phyloP scores from a whole-genome alignment of 2,888 invertebrate genomes.

The Drosophila affinis region DNA sequence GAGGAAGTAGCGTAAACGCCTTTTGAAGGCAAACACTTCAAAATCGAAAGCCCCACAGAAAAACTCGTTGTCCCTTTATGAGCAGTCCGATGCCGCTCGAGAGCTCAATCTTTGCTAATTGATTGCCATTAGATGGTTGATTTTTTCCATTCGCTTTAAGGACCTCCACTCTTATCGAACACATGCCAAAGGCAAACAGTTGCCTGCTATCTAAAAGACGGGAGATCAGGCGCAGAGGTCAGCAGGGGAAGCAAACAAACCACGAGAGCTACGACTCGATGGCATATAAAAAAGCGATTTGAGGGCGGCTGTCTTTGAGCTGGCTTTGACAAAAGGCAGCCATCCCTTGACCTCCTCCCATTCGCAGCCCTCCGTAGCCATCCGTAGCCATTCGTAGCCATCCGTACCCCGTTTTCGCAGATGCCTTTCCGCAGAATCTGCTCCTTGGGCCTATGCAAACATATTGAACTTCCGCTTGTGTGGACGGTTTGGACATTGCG shows the following conservation, averaged over 20 bases:
- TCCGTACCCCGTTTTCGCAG: neutral
- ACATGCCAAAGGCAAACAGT: slow-evolving; percentile 15
- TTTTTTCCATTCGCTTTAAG: slow-evolving; percentile 25
- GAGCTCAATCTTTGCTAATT: slow-evolving; percentile 66
- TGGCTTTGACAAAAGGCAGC: slow-evolving; percentile 43
- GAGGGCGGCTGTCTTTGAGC: slow-evolving; percentile 39
- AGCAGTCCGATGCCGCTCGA: slow-evolving; percentile 34
- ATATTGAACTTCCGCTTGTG: slow-evolving; percentile 76
- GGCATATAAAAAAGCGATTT: slow-evolving; percentile 50
- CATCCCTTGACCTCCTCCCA: slow-evolving; percentile 32
- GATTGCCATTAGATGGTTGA: slow-evolving; percentile 73
- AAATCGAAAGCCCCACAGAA: slow-evolving; percentile 3
- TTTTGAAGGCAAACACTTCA: slow-evolving; percentile 44
- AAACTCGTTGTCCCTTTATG: slow-evolving; percentile 35
- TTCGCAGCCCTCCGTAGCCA: slow-evolving; percentile 17
- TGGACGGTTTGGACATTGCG: slow-evolving; percentile 41
- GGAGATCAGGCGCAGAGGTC: slow-evolving; percentile 1
- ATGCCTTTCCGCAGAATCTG: slow-evolving; percentile 15
- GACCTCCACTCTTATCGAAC: slow-evolving; percentile 13
- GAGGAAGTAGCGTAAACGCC: slow-evolving; percentile 36
- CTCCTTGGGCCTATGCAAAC: slow-evolving; percentile 67
- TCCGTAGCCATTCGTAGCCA: neutral
- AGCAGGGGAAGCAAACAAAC: slow-evolving; percentile 36
- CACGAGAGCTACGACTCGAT: slow-evolving; percentile 36
- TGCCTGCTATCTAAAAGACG: slow-evolving; percentile 1